Percentiles rank a stretch among this genome's conserved stretches.
Evolutionary conservation across 2,113 vertebrate genomes (phyloP).

Genomic region (Callionymus lyra): DNA sequence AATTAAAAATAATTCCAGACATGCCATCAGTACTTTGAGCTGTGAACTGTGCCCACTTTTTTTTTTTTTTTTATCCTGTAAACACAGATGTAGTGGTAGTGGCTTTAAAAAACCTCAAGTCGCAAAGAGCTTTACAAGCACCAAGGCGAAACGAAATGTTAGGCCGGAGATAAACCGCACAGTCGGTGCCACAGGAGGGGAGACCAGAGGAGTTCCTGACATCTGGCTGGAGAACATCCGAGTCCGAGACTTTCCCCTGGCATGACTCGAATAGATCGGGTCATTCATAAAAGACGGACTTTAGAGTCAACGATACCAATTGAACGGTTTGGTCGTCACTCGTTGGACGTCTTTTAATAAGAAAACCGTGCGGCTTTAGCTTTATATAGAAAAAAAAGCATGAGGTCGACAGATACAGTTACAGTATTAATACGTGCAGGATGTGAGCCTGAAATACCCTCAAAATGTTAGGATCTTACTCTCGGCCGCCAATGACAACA

Average conservation of each 20-base stretch:
- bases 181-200: background rate
- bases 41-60: no score
- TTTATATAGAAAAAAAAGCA: slow-evolving; percentile 14
- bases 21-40: no score
- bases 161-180: slow-evolving; percentile 30
- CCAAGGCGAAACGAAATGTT: slow-evolving; percentile 22
- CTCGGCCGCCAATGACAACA: no score
- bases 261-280: background rate
- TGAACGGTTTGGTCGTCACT: slow-evolving; percentile 12
- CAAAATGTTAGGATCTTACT: no score
- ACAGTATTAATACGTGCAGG: no score
- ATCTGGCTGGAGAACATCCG: slow-evolving; percentile 8
- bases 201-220: slow-evolving; percentile 1
- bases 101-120: background rate
- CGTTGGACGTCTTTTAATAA: slow-evolving; percentile 15
- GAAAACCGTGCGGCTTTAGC: slow-evolving; percentile 2
- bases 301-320: background rate
- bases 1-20: no score
- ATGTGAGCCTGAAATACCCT: no score
- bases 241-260: no score
- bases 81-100: no score
- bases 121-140: slow-evolving; percentile 2
- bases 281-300: slow-evolving; percentile 16
- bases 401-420: slow-evolving; percentile 7
- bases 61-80: no score